Conservation (phyloP, 2,888 invertebrate species). For the Amiota minor region DNA sequence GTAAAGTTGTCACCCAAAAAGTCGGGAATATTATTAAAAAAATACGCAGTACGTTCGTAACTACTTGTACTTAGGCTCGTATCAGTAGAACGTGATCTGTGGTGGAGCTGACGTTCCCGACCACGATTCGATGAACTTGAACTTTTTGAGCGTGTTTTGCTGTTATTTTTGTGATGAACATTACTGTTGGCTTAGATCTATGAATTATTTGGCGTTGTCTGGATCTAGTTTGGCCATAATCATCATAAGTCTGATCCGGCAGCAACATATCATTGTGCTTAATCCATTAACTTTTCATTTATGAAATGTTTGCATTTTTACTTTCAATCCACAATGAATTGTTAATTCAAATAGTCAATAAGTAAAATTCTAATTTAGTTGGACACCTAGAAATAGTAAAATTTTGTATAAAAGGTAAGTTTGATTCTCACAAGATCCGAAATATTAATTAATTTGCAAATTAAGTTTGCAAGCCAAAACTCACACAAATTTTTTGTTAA, state of each 20-base stretch:
- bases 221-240: constrained; percentile 50
- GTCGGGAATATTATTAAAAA: constrained; percentile 70
- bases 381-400: neutral
- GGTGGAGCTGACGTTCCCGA: constrained; percentile 32
- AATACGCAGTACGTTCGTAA: constrained; percentile 64
- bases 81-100: constrained; percentile 25
- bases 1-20: constrained; percentile 61
- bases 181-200: constrained; percentile 10
- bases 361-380: neutral
- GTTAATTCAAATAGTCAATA: neutral
- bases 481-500: no score
- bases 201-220: constrained; percentile 26
- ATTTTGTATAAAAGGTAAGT: neutral
- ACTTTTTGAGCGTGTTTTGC: constrained; percentile 43
- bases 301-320: neutral
- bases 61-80: constrained; percentile 45
- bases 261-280: constrained; percentile 77
- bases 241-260: constrained; percentile 86
- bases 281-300: neutral
- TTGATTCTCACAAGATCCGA: no score
- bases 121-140: constrained; percentile 30
- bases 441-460: no score
- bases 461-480: no score
- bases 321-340: no score
- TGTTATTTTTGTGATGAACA: neutral